phyloP scores from a whole-genome alignment of 2,797 vertebrate genomes.

The Crocodylus rhombifer region DNA sequence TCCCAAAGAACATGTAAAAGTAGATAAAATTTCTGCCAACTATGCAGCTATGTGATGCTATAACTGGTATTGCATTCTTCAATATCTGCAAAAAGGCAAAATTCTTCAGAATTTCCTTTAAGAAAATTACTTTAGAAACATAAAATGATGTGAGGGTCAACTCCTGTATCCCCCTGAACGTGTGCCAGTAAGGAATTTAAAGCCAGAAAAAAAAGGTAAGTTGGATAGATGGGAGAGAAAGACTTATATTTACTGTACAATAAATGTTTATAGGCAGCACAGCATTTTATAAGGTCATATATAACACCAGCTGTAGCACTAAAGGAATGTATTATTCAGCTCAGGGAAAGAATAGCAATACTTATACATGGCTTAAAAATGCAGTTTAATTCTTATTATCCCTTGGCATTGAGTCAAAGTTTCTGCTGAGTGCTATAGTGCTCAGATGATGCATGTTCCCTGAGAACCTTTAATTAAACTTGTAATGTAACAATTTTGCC shows the following conservation, averaged over 20 bases:
- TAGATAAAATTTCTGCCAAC: conserved; percentile 16
- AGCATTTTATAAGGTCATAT: conserved; percentile 62
- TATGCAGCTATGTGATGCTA: conserved; percentile 5
- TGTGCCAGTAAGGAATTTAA: neutral
- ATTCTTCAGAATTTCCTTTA: conserved; percentile 38
- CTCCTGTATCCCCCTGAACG: neutral
- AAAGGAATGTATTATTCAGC: conserved; percentile 53
- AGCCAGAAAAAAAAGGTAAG: conserved; percentile 4
- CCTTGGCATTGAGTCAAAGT: conserved; percentile 42
- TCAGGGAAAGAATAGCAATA: conserved; percentile 61
- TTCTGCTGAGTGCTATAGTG: neutral
- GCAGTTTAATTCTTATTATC: conserved; percentile 56
- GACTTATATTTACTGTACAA: neutral
- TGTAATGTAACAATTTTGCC: neutral
- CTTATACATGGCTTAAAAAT: conserved; percentile 40
- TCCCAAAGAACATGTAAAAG: conserved; percentile 15
- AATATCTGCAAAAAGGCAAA: conserved; percentile 36
- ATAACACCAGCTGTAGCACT: conserved; percentile 42
- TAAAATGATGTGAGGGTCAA: neutral
- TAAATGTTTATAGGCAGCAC: conserved; percentile 15
- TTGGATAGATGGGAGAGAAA: conserved; percentile 4
- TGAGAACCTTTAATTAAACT: conserved; percentile 25
- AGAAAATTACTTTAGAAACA: neutral
- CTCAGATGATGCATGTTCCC: neutral
- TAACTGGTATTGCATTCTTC: neutral